Evolutionary conservation across 2,797 vertebrate species (phyloP).

Genomic region (Lepus oiostolus): DNA sequence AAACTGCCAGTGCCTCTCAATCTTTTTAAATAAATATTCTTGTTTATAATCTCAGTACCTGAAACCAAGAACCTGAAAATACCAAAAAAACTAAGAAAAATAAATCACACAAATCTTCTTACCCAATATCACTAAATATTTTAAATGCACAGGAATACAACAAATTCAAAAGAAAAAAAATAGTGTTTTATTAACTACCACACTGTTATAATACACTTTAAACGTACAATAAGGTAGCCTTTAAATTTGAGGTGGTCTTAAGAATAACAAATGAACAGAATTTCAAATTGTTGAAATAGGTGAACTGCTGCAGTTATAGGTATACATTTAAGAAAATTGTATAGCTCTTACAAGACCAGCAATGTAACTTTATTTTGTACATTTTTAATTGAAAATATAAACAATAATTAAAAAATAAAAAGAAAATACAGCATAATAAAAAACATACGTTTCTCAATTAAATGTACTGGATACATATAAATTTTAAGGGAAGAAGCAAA

Average conservation of each 20-base stretch:
- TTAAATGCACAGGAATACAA: constrained; percentile 87
- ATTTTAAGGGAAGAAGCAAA: constrained; percentile 92
- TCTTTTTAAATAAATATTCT: constrained; percentile 69
- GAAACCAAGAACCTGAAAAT: constrained; percentile 68
- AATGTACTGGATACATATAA: constrained; percentile 93
- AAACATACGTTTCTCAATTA: constrained; percentile 93
- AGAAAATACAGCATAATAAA: constrained; percentile 93
- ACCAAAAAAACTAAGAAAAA: constrained; percentile 67
- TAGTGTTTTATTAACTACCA: constrained; percentile 95
- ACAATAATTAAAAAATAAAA: constrained; percentile 94
- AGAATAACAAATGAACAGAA: constrained; percentile 92
- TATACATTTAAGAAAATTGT: constrained; percentile 91
- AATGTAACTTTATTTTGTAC: constrained; percentile 93
- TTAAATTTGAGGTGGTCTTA: constrained; percentile 92
- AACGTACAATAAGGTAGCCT: constrained; percentile 93
- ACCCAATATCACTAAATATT: constrained; percentile 67
- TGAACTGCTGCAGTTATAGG: constrained; percentile 91
- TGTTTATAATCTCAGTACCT: constrained; percentile 58
- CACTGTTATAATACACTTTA: constrained; percentile 93
- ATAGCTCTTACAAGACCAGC: constrained; percentile 92
- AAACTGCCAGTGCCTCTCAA: constrained; percentile 46
- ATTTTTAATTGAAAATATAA: constrained; percentile 94
- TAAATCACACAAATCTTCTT: constrained; percentile 37
- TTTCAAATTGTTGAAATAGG: constrained; percentile 91
- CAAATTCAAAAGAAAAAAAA: constrained; percentile 92